Conservation (phyloP, 2,113 vertebrate genomes). For the Peucedramus taeniatus region DNA sequence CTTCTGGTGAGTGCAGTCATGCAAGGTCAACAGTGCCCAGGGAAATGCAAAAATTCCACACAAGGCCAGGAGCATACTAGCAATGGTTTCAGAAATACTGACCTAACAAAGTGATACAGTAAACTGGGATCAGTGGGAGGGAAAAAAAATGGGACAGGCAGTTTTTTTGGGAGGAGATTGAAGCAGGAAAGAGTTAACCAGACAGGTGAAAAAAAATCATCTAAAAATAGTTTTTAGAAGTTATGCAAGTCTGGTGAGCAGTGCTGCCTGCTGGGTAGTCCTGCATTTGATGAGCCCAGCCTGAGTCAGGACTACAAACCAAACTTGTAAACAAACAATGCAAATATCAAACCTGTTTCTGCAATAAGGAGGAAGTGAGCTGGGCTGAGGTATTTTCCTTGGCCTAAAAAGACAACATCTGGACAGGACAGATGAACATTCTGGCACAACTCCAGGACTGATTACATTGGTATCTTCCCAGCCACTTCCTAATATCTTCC, state of each 20-base stretch:
- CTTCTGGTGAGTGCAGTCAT: background rate
- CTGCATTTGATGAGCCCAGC: background rate
- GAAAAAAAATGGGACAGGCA: background rate
- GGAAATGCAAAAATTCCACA: background rate
- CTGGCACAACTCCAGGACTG: background rate
- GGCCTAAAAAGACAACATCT: background rate
- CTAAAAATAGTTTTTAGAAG: background rate
- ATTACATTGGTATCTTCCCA: background rate
- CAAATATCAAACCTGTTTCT: background rate
- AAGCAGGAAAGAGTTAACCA: background rate
- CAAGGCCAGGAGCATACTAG: background rate
- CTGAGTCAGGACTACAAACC: background rate
- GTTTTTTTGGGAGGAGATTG: background rate
- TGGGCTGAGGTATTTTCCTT: background rate
- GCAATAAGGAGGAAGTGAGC: rapidly evolving
- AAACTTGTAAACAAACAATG: background rate
- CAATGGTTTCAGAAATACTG: background rate
- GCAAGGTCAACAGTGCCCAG: background rate
- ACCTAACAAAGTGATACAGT: background rate
- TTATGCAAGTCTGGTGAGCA: background rate
- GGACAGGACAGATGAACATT: background rate
- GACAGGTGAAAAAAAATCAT: background rate
- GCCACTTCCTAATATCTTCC: background rate
- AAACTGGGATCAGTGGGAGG: background rate
- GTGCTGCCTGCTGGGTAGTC: background rate